Evolutionary conservation across 2,113 vertebrate species (phyloP), one percentile per base, ranked within the genome.

Genomic region (Scortum barcoo): DNA sequence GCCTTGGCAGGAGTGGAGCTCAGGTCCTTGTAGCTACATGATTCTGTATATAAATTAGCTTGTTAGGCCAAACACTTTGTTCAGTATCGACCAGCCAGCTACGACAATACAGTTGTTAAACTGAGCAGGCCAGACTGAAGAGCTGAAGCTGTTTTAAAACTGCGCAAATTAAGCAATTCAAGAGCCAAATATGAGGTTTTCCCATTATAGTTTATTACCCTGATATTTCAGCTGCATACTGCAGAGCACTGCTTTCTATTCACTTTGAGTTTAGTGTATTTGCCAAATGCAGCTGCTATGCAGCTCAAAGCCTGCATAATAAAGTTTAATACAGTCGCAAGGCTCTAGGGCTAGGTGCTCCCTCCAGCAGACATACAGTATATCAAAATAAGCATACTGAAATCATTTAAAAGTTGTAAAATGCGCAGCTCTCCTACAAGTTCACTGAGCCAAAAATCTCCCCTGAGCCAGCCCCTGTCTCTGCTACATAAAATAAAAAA

Each of bases 371-470:
- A 79, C 78, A 46, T 57, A 84, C 44, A 69, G 65, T 80, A 83
- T 75, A 89, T 92, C 88, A 89, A 86, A 89, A 91, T 84, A 87
- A 89, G 73, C 72, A 89, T 86, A 88, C 30, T 83, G 80, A 91
- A 89, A 91, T 88, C 33, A 86, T 86, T 91, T 86, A 78, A 86
- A 91, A 89, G 83, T 80, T 92, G 85, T 89, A 88, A 86, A 91
- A 83, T 89, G 76, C 76, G 86, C 90, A 86, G 78, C 83, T 91
- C 79, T 80, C 72, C 69, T 84, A 73, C 80, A 89, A 77, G 69
- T 88, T 90, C 83, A 80, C 65, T 69, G 75, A 87, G 82, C 78
- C 72, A 80, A 85, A 92, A 72, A 73, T 54, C 75, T 89, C 90
- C 88, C 91, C 54, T 65, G 88, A 86, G 88, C 30, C 67, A 81